Conservation (phyloP, 2,888 invertebrate species). For the Piscicola geometra region DNA sequence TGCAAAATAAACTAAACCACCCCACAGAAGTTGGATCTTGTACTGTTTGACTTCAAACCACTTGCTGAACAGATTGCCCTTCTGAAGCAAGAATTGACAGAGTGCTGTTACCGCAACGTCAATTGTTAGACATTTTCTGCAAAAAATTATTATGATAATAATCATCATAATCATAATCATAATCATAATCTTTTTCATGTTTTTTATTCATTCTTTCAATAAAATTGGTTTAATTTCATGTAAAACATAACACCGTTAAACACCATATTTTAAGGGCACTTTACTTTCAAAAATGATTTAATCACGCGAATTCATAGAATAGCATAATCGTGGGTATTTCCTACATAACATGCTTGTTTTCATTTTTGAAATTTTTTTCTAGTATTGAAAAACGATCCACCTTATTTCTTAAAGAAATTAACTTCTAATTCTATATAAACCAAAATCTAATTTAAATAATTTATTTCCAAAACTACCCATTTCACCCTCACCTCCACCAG, state of each 20-base stretch:
- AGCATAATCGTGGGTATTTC: too few species aligned
- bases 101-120: conserved; percentile 20
- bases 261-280: not conserved
- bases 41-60: conserved; percentile 32
- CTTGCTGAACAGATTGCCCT: not conserved
- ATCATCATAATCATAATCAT: not conserved
- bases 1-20: not conserved
- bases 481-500: not conserved
- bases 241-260: too few species aligned
- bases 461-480: not conserved
- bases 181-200: not conserved
- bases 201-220: too few species aligned
- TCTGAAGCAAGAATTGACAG: conserved; percentile 1
- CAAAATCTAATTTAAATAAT: not conserved
- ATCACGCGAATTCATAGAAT: too few species aligned
- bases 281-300: not conserved
- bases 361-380: too few species aligned
- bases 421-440: too few species aligned
- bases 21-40: conserved; percentile 9
- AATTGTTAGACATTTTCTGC: conserved; percentile 5
- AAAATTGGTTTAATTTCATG: too few species aligned
- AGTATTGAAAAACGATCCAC: not conserved
- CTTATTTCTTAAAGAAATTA: too few species aligned
- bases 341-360: too few species aligned
- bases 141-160: not conserved